Base-by-base conservation (phyloP, 2,113 vertebrate genomes). In the Sinocyclocheilus anophthalmus region DNA sequence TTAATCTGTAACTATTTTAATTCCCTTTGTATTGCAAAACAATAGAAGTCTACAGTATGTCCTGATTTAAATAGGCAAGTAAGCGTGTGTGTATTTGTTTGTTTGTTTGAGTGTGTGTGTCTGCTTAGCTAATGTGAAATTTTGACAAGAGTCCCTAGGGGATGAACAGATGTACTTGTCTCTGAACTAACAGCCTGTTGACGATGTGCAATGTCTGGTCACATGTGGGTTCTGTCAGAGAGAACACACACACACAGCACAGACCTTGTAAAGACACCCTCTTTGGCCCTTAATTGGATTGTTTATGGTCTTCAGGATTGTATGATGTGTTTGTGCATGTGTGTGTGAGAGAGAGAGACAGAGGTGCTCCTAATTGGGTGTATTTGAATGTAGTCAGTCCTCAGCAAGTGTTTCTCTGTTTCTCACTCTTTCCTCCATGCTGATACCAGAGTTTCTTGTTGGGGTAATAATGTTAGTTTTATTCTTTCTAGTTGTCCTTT, bases 131-230 rank as follows among this genome's bases (percentile, higher is more conserved):
- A 76, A 61, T 57, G 53, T 70, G 86, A 50, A 69, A 81, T 86
- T 84, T 86, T 87, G 85, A 87, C 81, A 84, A 81, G 77, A 83
- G 80, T 73, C 85, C 81, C 88, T 81, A 63, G 82, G 85, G 22
- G 50, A 87, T 53, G 85, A 84, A 84, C 88, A 88, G 82, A 87
- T 88, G 85, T 88, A 88, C 82, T 84, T 88, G 88, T 88, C 88
- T 84, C 75, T 82, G 85, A 82, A 70, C 83, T 87, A 86, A 88
- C 85, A 84, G 69, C 82, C 81, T 82, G 77, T 75, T 87, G 85
- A 87, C 59, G 59, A 73, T 30, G 82, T 84, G 65, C 70, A 83
- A 69, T 79, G 75, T 69, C 42, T 82, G 85, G 37, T 78, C 53
- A 50, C 81, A 86, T 50, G 85, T 84, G 72, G 78, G 81, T 82